Evolutionary conservation across 1,140 invertebrate species (phyloP).

Genomic region (Lordiphosa mommai): DNA sequence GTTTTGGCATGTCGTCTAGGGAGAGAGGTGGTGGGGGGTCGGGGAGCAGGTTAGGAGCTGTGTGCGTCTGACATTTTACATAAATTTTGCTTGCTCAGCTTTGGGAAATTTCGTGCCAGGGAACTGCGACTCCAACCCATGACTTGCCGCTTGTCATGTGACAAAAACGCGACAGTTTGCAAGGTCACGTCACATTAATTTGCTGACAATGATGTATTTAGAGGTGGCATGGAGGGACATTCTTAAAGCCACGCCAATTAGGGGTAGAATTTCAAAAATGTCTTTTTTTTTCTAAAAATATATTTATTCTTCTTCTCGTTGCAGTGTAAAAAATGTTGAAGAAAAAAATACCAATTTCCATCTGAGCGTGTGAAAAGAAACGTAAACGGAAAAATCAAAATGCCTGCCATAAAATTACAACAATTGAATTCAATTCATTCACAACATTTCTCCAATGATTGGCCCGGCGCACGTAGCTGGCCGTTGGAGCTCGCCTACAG

Average conservation of each 20-base stretch:
- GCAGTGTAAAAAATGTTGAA: conserved; percentile 27
- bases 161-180: conserved; percentile 74
- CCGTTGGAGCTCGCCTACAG: conserved; percentile 7
- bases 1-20: conserved; percentile 56
- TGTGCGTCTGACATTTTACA: conserved; percentile 62
- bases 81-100: conserved; percentile 63
- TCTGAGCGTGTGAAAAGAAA: conserved; percentile 23
- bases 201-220: conserved; percentile 77
- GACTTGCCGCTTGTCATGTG: conserved; percentile 59
- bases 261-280: conserved; percentile 35
- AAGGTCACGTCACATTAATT: conserved; percentile 77
- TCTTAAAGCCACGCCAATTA: conserved; percentile 60
- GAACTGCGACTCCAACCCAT: conserved; percentile 48
- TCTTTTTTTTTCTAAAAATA: conserved; percentile 5
- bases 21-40: neutral
- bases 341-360: conserved; percentile 1
- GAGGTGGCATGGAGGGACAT: conserved; percentile 20
- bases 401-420: conserved; percentile 61
- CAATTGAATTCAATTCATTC: conserved; percentile 50
- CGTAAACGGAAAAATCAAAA: conserved; percentile 38
- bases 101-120: conserved; percentile 40
- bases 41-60: conserved; percentile 10
- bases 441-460: conserved; percentile 26
- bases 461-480: neutral
- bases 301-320: conserved; percentile 15